Evolutionary conservation across 2,888 invertebrate species (phyloP).

Genomic region (Netelia melanura): DNA sequence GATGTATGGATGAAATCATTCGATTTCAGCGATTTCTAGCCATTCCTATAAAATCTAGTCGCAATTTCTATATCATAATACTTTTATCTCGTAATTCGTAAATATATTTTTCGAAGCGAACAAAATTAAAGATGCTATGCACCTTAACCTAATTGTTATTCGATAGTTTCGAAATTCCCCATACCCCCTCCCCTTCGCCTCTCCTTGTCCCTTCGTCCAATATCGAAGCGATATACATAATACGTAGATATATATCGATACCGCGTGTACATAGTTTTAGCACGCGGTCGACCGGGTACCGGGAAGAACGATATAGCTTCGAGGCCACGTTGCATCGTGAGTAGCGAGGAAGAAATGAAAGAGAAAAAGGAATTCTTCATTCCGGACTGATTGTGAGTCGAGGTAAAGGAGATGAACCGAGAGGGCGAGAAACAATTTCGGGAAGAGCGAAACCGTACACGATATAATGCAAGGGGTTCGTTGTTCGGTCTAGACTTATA

Average conservation of each 20-base stretch:
- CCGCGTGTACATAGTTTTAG: background rate
- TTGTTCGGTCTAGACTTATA: no score
- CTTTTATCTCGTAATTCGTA: no score
- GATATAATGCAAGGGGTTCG: background rate
- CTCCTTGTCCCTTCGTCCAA: background rate
- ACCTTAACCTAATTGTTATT: background rate
- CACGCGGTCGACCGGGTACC: background rate
- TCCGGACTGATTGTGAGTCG: background rate
- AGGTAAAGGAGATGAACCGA: background rate
- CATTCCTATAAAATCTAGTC: no score
- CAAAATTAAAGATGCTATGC: no score
- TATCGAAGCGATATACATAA: background rate
- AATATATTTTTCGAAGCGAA: no score
- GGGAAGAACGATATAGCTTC: background rate
- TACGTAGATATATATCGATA: background rate
- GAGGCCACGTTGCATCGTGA: background rate
- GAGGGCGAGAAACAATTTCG: slow-evolving; percentile 7
- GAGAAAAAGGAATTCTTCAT: background rate
- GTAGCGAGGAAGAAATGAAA: slow-evolving; percentile 1
- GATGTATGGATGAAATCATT: no score
- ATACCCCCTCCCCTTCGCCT: background rate
- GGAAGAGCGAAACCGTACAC: background rate
- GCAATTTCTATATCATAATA: no score
- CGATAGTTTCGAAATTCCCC: background rate
- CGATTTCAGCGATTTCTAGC: no score